Evolutionary conservation across 2,888 invertebrate genomes (phyloP).

Genomic region (Clostera curtula): DNA sequence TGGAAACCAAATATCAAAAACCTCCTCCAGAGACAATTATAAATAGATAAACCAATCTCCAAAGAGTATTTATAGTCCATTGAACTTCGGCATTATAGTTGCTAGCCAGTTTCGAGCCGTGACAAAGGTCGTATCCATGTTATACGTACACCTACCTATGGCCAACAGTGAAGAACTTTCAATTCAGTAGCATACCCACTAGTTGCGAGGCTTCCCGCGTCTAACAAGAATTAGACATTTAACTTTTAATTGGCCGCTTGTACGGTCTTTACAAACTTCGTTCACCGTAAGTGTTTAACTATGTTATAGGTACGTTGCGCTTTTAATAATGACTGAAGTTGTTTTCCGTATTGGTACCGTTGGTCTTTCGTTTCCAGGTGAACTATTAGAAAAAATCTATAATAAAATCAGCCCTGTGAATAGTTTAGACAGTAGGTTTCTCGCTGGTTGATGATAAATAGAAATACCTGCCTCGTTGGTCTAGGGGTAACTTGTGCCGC

Average conservation of each 20-base stretch:
- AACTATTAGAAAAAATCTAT: no score
- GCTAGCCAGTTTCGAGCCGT: constrained; percentile 14
- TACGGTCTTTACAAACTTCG: constrained; percentile 65
- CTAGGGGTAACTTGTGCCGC: no score
- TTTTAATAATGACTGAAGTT: constrained; percentile 42
- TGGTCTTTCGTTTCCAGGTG: constrained; percentile 12
- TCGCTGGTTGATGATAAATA: no score
- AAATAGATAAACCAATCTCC: no score
- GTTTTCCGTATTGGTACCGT: constrained; percentile 18
- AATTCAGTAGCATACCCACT: constrained; percentile 43
- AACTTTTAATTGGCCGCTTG: constrained; percentile 74
- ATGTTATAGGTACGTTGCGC: constrained; percentile 46
- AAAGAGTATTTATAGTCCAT: no score
- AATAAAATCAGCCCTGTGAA: no score
- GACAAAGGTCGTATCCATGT: constrained; percentile 24
- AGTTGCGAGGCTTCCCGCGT: constrained; percentile 60
- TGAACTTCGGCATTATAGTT: constrained; percentile 18
- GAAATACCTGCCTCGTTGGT: no score
- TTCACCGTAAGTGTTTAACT: constrained; percentile 65
- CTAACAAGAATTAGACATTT: constrained; percentile 74
- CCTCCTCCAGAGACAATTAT: no score
- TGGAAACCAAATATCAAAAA: no score
- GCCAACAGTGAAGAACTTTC: constrained; percentile 47
- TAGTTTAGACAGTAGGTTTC: no score
- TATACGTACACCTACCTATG: constrained; percentile 42